Evolutionary conservation across 2,888 invertebrate species (phyloP).

Genomic region (Sesia apiformis): DNA sequence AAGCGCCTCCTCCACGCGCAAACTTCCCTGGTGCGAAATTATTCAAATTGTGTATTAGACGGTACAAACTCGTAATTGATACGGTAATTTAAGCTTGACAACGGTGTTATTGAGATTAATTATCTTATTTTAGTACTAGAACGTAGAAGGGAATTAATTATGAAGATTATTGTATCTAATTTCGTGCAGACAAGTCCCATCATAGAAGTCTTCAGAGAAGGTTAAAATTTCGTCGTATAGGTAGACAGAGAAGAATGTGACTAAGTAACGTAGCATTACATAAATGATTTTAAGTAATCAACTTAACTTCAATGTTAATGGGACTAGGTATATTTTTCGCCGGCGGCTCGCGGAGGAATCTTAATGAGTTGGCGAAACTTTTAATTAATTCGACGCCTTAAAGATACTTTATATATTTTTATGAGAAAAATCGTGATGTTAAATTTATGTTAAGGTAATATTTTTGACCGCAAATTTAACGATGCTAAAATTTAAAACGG

Average conservation of each 20-base stretch:
- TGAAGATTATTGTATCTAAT: too few relatives aligned
- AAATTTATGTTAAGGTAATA: background rate
- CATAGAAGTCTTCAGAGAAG: too few relatives aligned
- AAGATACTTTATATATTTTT: constrained; percentile 38
- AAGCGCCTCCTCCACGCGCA: constrained; percentile 21
- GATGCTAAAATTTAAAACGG: too few relatives aligned
- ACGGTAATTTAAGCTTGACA: constrained; percentile 10
- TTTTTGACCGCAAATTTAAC: too few relatives aligned
- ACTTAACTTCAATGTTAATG: constrained; percentile 9
- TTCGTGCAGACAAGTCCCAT: too few relatives aligned
- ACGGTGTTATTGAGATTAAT: too few relatives aligned
- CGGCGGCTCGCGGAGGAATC: constrained; percentile 27
- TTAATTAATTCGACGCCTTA: constrained; percentile 54
- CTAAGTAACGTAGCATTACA: background rate
- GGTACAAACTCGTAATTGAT: constrained; percentile 27
- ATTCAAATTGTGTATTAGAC: constrained; percentile 8
- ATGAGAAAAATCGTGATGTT: background rate
- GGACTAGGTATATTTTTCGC: constrained; percentile 14
- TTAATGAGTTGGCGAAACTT: constrained; percentile 50
- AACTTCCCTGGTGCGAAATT: background rate
- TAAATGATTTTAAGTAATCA: background rate
- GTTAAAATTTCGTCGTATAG: too few relatives aligned
- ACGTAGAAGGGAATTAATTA: too few relatives aligned
- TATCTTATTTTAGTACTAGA: too few relatives aligned
- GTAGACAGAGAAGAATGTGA: background rate